A percentile compares a stretch with the other conserved stretches of the same genome.
phyloP scores from a whole-genome alignment of 2,888 invertebrate species.

The Sphinx pinastri region DNA sequence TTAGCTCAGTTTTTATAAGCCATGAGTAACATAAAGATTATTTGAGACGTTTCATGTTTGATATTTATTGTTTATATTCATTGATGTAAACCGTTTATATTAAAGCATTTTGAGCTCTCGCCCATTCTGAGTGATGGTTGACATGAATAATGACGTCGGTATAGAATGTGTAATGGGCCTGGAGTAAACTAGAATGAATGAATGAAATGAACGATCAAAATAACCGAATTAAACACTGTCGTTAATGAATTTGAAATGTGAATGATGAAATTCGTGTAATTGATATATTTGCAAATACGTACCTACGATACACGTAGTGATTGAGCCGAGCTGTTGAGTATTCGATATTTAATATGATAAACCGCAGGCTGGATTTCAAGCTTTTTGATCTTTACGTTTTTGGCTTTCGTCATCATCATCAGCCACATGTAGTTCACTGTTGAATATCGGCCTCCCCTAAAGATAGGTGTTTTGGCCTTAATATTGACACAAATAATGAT shows the following conservation, averaged over 20 bases:
- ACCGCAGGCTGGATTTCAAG: too few relatives aligned
- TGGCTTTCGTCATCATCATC: too few relatives aligned
- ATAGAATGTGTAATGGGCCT: constrained; percentile 10
- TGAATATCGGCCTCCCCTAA: too few relatives aligned
- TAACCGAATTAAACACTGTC: constrained; percentile 16
- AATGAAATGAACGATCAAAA: constrained; percentile 13
- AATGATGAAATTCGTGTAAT: neutral
- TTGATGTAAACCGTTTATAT: too few relatives aligned
- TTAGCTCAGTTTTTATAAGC: neutral
- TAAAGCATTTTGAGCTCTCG: neutral
- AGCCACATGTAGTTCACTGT: too few relatives aligned
- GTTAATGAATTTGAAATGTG: constrained; percentile 3
- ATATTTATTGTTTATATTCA: neutral
- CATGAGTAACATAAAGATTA: neutral
- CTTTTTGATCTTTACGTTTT: too few relatives aligned
- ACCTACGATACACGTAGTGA: neutral
- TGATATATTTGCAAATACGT: neutral
- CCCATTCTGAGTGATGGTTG: constrained; percentile 1
- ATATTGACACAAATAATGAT: too few relatives aligned
- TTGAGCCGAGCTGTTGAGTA: too few relatives aligned
- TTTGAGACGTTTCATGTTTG: neutral
- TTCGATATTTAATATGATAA: too few relatives aligned
- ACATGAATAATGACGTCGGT: constrained; percentile 17
- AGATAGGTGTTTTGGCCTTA: too few relatives aligned
- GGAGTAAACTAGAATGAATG: neutral